Conservation (phyloP, 64 coral and sea anemone species). For the Pachyseris speciosa region DNA sequence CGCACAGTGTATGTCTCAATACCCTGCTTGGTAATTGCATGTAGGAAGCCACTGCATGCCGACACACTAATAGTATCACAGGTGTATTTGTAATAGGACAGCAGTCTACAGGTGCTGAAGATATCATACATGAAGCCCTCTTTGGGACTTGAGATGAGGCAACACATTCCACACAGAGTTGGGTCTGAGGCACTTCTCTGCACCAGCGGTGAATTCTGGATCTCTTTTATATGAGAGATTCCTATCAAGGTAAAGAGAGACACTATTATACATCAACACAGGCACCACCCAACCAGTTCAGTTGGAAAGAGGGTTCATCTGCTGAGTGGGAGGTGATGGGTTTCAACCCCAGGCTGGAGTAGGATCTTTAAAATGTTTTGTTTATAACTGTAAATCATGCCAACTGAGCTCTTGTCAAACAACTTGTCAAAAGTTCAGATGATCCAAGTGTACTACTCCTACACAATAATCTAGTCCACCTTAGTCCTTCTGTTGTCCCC, state of each 20-base stretch:
- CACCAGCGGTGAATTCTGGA: constrained; percentile 39
- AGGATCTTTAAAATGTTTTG: no score
- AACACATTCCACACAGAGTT: constrained; percentile 78
- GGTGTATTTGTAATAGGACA: constrained; percentile 85
- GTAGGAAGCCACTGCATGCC: constrained; percentile 63
- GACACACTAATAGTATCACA: constrained; percentile 79
- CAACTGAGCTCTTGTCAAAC: no score
- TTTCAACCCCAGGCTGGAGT: no score
- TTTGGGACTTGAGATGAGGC: constrained; percentile 86
- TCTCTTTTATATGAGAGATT: constrained; percentile 12
- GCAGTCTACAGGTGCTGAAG: constrained; percentile 44
- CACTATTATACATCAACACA: no score
- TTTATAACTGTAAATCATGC: no score
- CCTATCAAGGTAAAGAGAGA: neutral
- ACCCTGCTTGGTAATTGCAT: constrained; percentile 87
- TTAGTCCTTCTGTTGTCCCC: no score
- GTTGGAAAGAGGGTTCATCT: no score
- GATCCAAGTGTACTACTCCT: no score
- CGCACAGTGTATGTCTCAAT: constrained; percentile 93
- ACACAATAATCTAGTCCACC: no score
- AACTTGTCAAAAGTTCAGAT: no score
- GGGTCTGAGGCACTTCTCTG: constrained; percentile 24
- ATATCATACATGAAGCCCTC: constrained; percentile 87
- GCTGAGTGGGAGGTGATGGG: no score
- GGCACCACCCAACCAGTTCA: no score